Conservation (phyloP, 2,888 invertebrate genomes). For the Argyra leucocephala region DNA sequence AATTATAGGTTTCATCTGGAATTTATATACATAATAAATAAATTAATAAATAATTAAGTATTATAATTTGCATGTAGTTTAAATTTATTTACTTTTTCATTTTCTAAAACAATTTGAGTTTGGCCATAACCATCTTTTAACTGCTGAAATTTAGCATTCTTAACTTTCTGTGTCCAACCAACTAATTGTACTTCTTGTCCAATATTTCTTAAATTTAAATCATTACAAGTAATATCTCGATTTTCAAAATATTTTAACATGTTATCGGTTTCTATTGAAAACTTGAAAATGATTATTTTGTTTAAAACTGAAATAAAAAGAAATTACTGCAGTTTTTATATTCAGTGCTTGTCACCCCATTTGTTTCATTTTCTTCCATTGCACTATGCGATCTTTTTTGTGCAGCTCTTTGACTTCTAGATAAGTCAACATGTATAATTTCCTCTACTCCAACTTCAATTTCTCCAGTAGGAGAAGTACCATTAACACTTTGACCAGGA, state of each 20-base stretch:
- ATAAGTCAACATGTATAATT: slow-evolving; percentile 33
- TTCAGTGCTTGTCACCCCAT: slow-evolving; percentile 42
- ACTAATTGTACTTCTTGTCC: slow-evolving; percentile 38
- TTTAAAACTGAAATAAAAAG: slow-evolving; percentile 9
- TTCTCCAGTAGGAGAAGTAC: slow-evolving; percentile 43
- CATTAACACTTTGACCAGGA: slow-evolving; percentile 39
- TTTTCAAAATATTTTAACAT: slow-evolving; percentile 42
- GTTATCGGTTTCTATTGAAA: slow-evolving; percentile 34
- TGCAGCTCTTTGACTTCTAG: slow-evolving; percentile 24
- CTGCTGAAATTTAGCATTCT: slow-evolving; percentile 41
- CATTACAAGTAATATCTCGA: slow-evolving; percentile 43
- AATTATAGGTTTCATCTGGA: slow-evolving; percentile 32
- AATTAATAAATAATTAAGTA: too few species aligned
- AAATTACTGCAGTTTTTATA: slow-evolving; percentile 42
- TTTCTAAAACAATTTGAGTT: slow-evolving; percentile 42
- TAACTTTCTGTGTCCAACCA: slow-evolving; percentile 41
- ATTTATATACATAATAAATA: background rate
- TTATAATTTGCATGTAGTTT: too few species aligned
- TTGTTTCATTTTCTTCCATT: slow-evolving; percentile 32
- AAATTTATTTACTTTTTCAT: slow-evolving; percentile 31
- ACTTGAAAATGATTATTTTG: background rate
- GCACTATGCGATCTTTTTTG: slow-evolving; percentile 41
- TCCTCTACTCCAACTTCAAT: slow-evolving; percentile 43
- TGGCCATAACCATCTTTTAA: slow-evolving; percentile 44
- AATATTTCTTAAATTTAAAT: slow-evolving; percentile 37